These are phyloP conservation scores for Heteromurus nitidus DNA, from an alignment of 2,888 invertebrate genomes.

Conservation along the genomic window DNA sequence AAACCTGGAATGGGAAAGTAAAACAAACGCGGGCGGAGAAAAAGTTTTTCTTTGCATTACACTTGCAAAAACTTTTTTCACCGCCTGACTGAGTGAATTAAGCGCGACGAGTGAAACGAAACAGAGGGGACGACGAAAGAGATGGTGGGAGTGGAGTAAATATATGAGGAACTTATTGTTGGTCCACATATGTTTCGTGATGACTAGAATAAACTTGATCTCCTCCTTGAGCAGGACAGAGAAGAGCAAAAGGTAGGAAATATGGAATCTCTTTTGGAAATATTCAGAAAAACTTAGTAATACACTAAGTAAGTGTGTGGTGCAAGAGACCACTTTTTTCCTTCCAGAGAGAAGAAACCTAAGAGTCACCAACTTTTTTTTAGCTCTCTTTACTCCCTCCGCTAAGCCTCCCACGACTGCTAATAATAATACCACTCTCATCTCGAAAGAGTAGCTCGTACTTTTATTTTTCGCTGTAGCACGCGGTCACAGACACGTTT, in stretches of 20 bases:
- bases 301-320: neutral
- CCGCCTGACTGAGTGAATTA: constrained; percentile 28
- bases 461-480: no score
- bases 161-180: constrained; percentile 24
- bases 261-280: constrained; percentile 15
- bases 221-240: constrained; percentile 16
- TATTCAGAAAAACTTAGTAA: neutral
- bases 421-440: neutral
- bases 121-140: neutral
- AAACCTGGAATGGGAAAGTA: no score
- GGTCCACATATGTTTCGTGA: constrained; percentile 26
- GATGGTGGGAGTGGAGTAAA: constrained; percentile 7
- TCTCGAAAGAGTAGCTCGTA: neutral
- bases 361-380: constrained; percentile 2
- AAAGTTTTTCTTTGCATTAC: constrained; percentile 3
- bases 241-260: constrained; percentile 14
- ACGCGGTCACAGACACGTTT: constrained; percentile 17
- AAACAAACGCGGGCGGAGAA: neutral
- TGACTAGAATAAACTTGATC: constrained; percentile 37
- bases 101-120: neutral
- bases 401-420: no score
- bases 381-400: neutral
- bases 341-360: no score
- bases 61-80: constrained; percentile 23
- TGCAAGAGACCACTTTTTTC: no score